These are phyloP conservation scores for Lacerta agilis DNA, from an alignment of 2,797 vertebrate species.

Conservation along the genomic window DNA sequence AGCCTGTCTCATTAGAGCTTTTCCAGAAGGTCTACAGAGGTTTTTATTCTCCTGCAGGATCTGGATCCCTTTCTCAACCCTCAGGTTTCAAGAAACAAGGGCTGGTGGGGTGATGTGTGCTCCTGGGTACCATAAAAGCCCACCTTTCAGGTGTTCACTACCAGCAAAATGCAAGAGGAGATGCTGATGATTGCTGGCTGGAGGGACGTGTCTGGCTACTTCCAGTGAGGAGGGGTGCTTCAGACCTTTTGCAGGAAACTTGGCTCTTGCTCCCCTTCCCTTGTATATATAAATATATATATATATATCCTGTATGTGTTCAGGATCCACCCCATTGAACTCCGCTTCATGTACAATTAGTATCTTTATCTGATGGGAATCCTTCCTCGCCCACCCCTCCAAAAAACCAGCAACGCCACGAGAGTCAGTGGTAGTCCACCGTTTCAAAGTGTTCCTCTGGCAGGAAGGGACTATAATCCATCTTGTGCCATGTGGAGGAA, in stretches of 20 bases:
- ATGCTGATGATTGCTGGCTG: neutral
- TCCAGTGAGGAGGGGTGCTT: neutral
- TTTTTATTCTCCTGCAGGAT: neutral
- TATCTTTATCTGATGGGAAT: conserved; percentile 31
- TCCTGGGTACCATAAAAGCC: neutral
- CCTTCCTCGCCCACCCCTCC: neutral
- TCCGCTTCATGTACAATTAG: conserved; percentile 33
- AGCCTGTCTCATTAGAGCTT: neutral
- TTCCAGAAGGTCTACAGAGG: neutral
- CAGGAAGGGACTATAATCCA: neutral
- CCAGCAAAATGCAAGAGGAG: neutral
- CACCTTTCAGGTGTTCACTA: neutral
- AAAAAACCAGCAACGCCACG: too few relatives aligned
- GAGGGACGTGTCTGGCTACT: neutral
- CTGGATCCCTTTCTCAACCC: neutral
- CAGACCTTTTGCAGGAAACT: neutral
- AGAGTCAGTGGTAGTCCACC: neutral
- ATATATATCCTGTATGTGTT: neutral
- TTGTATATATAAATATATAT: neutral
- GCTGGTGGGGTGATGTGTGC: neutral
- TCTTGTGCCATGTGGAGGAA: neutral
- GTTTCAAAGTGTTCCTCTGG: neutral
- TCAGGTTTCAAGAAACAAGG: conserved; percentile 18
- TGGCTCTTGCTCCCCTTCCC: neutral
- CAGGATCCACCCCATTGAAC: conserved; percentile 4